phyloP scores from a whole-genome alignment of 2,888 invertebrate genomes.

The Pyrrhia umbra region DNA sequence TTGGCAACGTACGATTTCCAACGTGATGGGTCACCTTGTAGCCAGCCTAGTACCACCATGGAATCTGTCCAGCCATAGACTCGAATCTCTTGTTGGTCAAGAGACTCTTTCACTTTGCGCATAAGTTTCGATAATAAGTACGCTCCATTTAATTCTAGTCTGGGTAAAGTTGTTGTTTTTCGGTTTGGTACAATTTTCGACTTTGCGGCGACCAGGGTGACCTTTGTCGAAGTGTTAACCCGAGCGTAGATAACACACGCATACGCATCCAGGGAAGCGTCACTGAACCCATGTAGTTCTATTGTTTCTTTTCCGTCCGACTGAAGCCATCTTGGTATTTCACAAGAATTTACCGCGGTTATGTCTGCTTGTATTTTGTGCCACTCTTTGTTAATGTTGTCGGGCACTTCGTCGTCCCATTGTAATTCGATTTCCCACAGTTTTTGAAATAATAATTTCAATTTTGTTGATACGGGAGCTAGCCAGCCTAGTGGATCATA shows the following conservation, averaged over 20 bases:
- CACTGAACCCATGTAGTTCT: conserved; percentile 13
- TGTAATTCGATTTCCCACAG: not conserved
- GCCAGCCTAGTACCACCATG: too few relatives aligned
- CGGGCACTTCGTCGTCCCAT: conserved; percentile 9
- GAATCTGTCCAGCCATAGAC: conserved; percentile 14
- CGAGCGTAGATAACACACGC: conserved; percentile 14
- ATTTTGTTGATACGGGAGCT: not conserved
- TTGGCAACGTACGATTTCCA: conserved; percentile 3
- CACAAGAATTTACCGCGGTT: not conserved
- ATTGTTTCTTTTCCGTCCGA: not conserved
- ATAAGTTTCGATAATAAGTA: not conserved
- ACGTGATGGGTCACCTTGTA: not conserved
- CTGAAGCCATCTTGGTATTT: conserved; percentile 5
- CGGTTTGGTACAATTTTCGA: conserved; percentile 2
- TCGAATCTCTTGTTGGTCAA: not conserved
- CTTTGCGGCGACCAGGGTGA: conserved; percentile 44
- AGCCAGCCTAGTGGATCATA: conserved; percentile 22
- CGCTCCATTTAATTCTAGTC: conserved; percentile 7
- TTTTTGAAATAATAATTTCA: too few relatives aligned
- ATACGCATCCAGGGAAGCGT: conserved; percentile 19
- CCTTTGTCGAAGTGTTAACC: not conserved
- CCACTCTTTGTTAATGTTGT: conserved; percentile 3
- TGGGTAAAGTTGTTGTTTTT: conserved; percentile 7
- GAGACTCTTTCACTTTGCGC: not conserved
- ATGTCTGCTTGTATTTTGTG: not conserved